Evolutionary conservation across 2,888 invertebrate species (phyloP).

Genomic region (Nephrotoma flavescens): DNA sequence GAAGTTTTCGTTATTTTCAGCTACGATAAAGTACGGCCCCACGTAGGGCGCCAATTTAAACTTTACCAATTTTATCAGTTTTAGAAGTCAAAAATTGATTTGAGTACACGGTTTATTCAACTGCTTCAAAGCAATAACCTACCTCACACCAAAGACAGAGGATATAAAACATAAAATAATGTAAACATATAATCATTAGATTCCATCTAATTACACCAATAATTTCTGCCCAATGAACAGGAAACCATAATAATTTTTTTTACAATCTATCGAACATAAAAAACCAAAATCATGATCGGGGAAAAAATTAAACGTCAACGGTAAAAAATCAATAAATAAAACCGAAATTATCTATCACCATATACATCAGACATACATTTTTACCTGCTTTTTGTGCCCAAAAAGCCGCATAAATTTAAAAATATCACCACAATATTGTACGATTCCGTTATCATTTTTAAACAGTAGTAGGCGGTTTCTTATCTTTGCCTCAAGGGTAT

Average conservation of each 20-base stretch:
- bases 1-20: too few relatives aligned
- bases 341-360: neutral
- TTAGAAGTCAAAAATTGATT: neutral
- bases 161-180: neutral
- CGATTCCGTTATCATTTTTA: neutral
- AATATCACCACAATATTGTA: neutral
- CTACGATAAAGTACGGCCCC: neutral
- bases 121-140: neutral
- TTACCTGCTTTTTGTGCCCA: neutral
- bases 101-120: neutral
- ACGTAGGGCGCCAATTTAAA: neutral
- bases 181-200: neutral
- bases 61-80: neutral
- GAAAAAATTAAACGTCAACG: neutral
- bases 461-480: neutral
- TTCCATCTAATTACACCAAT: neutral
- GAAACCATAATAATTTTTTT: neutral
- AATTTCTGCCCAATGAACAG: neutral
- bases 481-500: neutral
- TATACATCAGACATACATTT: neutral
- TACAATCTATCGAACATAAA: neutral
- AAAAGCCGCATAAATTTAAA: neutral
- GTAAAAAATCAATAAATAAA: neutral
- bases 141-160: neutral
- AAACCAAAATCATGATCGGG: neutral